phyloP scores from a whole-genome alignment of 2,113 vertebrate genomes.

The Hiodon alosoides region DNA sequence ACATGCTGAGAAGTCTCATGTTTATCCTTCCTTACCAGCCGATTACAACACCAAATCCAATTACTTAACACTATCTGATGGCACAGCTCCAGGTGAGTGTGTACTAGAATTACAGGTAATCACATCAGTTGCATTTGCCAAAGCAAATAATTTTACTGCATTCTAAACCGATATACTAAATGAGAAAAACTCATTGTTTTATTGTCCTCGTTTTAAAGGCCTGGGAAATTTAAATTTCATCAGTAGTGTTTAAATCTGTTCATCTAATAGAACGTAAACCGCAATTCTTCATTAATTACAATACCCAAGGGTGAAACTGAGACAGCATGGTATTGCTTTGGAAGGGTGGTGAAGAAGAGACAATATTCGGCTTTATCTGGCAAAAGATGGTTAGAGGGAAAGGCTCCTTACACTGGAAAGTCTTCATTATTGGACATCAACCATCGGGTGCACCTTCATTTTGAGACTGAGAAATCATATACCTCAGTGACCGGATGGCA shows the following conservation, averaged over 20 bases:
- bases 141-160: background rate
- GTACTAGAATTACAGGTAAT: constrained; percentile 28
- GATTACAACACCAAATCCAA: constrained; percentile 41
- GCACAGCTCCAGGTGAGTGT: constrained; percentile 33
- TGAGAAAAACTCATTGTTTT: background rate
- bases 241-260: constrained; percentile 13
- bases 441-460: too few species aligned
- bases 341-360: background rate
- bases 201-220: background rate
- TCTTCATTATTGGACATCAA: background rate
- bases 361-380: background rate
- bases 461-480: too few species aligned
- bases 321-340: background rate
- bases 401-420: background rate
- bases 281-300: background rate
- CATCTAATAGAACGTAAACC: constrained; percentile 5
- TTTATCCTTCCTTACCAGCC: constrained; percentile 34
- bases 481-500: too few species aligned
- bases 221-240: constrained; percentile 11
- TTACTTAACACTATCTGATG: constrained; percentile 25
- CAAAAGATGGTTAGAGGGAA: background rate
- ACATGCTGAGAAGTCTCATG: constrained; percentile 38
- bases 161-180: background rate
- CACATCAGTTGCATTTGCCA: background rate
- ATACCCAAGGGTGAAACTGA: background rate